Evolutionary conservation across 2,888 invertebrate species (phyloP), one percentile per base, ranked within the genome.

Genomic region (Oithona nana): DNA sequence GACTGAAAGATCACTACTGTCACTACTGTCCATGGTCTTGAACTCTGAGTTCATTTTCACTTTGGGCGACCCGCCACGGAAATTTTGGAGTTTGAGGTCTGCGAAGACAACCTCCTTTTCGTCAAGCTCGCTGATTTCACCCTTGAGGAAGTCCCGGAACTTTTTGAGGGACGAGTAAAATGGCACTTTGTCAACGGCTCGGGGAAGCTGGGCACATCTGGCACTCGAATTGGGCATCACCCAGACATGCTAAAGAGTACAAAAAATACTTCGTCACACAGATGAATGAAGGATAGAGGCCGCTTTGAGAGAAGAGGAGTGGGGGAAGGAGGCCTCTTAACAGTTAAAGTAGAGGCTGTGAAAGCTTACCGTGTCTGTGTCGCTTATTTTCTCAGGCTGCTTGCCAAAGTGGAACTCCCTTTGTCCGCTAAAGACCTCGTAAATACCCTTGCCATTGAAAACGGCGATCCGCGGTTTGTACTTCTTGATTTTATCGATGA

Each of bases 151-250:
- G 76, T 95, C 95, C 61, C 93, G 82, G 75, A 94, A 88, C 76
- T 92, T 92, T 75, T 90, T 93, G 55, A 95, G 79, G 61, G 93
- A 93, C 65, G 87, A 83, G 77, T 94, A 97, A 77, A 93, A 97
- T 67, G 95, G 95, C 65, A 97, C 90, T 77, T 97, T 97, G 77
- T 97, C 95, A 0, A 90, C 88, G 24, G 94, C 93, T 68, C 94
- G 81, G n/a, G 95, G 95, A 68, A 95, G 78, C 75, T 95, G 94
- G 49, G 95, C 92, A 77, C 93, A 95, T 61, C 95, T 81, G 58
- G 95, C 94, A 71, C 92, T 93, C 59, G 94, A 94, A 62, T 94
- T 95, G 66, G 95, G 95, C 94, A 95, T 94, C 72, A 97, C 95
- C 88, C 90, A 97, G 80, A 94, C 88, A 74, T 88, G 86, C 93